A percentile compares a stretch with the other conserved stretches of the same genome.
Evolutionary conservation across 2,113 vertebrate species (phyloP).

Genomic region (Varanus salvator): DNA sequence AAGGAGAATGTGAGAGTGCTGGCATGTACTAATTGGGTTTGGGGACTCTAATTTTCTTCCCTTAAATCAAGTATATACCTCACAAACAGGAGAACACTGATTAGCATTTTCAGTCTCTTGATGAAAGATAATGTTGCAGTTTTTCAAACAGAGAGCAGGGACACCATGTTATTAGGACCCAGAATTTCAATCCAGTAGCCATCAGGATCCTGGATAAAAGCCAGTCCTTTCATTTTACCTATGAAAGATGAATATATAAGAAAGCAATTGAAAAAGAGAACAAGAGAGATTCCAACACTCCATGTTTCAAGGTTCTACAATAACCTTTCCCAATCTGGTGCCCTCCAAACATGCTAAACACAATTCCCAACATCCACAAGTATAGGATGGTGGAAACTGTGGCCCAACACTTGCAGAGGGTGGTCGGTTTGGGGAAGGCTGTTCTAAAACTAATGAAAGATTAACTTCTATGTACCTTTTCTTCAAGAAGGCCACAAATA

Average conservation of each 20-base stretch:
- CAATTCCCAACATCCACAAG: too few relatives aligned
- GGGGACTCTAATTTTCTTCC: not conserved
- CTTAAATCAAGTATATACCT: conserved; percentile 23
- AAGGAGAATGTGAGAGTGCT: not conserved
- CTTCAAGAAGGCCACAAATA: too few relatives aligned
- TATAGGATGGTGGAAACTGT: too few relatives aligned
- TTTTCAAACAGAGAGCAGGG: conserved; percentile 76
- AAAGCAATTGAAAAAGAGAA: not conserved
- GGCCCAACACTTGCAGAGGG: too few relatives aligned
- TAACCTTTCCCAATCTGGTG: too few relatives aligned
- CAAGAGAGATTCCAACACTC: not conserved
- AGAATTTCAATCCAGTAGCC: conserved; percentile 99
- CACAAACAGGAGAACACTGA: not conserved
- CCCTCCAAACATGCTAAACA: too few relatives aligned
- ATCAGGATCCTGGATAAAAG: conserved; percentile 98
- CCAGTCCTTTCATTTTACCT: conserved; percentile 99
- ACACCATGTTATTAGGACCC: conserved; percentile 91
- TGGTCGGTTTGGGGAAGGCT: too few relatives aligned
- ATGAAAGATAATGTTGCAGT: not conserved
- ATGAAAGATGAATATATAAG: conserved; percentile 14
- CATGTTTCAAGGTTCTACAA: not conserved
- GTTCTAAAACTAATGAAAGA: not conserved
- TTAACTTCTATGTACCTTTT: not conserved
- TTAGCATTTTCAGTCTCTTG: conserved; percentile 35
- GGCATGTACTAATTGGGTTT: not conserved